These are phyloP conservation scores for Drosophila kanekoi DNA, from an alignment of 2,888 invertebrate genomes.

Conservation along the genomic window DNA sequence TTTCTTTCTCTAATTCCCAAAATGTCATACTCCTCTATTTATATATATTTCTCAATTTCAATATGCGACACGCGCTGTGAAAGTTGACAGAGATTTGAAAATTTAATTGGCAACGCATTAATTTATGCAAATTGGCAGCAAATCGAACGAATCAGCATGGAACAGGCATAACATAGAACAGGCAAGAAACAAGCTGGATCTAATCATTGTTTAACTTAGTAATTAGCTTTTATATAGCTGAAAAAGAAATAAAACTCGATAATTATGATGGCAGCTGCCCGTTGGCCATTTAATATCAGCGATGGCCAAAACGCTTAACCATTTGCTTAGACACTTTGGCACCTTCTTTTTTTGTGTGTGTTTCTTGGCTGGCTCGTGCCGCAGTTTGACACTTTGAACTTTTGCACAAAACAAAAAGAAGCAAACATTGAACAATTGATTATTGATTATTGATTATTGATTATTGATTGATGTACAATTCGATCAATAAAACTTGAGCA, in stretches of 20 bases:
- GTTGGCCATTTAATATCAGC: slow-evolving; percentile 33
- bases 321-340: slow-evolving; percentile 66
- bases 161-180: no score
- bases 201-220: slow-evolving; percentile 73
- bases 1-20: not conserved
- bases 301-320: slow-evolving; percentile 31
- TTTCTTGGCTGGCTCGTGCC: slow-evolving; percentile 60
- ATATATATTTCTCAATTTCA: slow-evolving; percentile 21
- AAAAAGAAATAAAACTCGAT: slow-evolving; percentile 26
- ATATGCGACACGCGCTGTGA: slow-evolving; percentile 65
- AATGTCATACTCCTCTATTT: slow-evolving; percentile 23
- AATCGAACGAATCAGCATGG: slow-evolving; percentile 30
- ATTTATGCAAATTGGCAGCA: slow-evolving; percentile 68
- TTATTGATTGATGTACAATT: slow-evolving; percentile 1
- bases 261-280: slow-evolving; percentile 40
- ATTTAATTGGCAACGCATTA: slow-evolving; percentile 67
- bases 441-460: not conserved
- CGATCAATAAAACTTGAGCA: not conserved
- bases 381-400: slow-evolving; percentile 42
- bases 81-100: slow-evolving; percentile 52
- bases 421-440: slow-evolving; percentile 10
- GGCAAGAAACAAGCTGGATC: slow-evolving; percentile 32
- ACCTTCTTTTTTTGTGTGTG: slow-evolving; percentile 49
- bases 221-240: slow-evolving; percentile 61
- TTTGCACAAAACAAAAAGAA: slow-evolving; percentile 13